Conservation (phyloP, 2,113 vertebrate genomes). For the Oreocharis arfaki region DNA sequence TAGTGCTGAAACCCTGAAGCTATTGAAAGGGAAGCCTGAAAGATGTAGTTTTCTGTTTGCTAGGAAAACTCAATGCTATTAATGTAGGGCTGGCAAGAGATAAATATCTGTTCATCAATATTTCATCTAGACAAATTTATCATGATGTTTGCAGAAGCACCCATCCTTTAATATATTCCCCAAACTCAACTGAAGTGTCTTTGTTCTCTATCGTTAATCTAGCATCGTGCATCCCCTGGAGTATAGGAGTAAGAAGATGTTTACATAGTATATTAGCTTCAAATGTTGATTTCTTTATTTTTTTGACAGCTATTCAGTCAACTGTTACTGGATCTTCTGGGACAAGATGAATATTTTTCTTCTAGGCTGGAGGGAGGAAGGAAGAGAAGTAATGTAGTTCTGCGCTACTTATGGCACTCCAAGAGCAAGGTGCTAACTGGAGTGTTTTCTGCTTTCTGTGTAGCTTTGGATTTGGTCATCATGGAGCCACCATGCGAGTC, state of each 20-base stretch:
- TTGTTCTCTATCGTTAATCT: not conserved
- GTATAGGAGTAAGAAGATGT: not conserved
- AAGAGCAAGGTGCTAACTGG: not conserved
- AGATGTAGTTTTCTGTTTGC: not conserved
- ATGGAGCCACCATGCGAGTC: not conserved
- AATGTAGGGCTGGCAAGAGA: not conserved
- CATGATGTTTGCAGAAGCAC: not conserved
- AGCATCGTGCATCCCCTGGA: not conserved
- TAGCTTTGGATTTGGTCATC: not conserved
- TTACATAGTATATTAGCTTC: not conserved
- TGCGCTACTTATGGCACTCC: accelerated
- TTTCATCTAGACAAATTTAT: conserved; percentile 28
- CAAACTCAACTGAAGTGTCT: not conserved
- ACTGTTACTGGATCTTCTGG: not conserved
- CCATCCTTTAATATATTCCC: not conserved
- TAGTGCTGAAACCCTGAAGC: not conserved
- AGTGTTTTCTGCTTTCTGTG: not conserved
- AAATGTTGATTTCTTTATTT: not conserved
- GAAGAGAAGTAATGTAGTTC: not conserved
- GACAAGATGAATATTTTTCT: not conserved
- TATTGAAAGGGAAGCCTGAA: not conserved
- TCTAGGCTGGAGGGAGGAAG: not conserved
- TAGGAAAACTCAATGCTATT: not conserved
- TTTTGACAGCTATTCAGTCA: not conserved
- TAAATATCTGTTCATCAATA: not conserved